Evolutionary conservation across 2,888 invertebrate species (phyloP), one percentile per base, ranked within the genome.

Genomic region (Rutpela maculata): DNA sequence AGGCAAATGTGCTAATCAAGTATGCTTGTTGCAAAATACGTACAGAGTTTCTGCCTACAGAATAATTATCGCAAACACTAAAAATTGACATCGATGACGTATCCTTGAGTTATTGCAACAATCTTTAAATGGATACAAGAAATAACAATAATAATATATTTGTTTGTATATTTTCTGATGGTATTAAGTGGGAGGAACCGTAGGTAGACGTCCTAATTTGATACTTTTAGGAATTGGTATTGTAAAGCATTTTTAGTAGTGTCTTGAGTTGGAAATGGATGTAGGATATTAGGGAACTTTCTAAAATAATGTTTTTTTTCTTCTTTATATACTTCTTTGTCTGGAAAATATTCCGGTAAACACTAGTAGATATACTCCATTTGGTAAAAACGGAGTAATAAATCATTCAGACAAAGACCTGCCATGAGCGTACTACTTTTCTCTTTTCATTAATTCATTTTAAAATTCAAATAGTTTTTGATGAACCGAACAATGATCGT

Each of bases 41-140:
- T 67, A 75, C 56, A 67, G 9, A 74, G 65, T 77, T 22, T n/a
- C 78, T 67, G 57, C 76, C 78, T 65, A 77, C 79, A 31, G 68
- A 77, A 62, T 71, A 73, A 72, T 74, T 62, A 79, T 19, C 63
- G 60, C 56, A 68, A 50, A 38, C 55, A 60, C 71, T 75, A 77
- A 77, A 79, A 79, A 76, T 77, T 56, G 50, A 22, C 18, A 18
- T 65, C 38, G 74, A 70, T 77, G 77, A 77, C 77, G 75, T 79
- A 68, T 62, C 11, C 38, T 65, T 63, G 69, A 78, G 63, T 72
- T 73, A 76, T 73, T 80, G 76, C 78, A 78, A 65, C 57, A 65
- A 71, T 67, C 74, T 80, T 57, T 72, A 78, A 78, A 80, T 72
- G 76, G 78, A 50, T 68, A 74, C 50, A 68, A 71, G 50, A 67